A percentile compares a stretch with the other conserved stretches of the same genome.
These are phyloP conservation scores for Halcyon leucocephala DNA, from an alignment of 2,797 vertebrate genomes.

Conservation along the genomic window DNA sequence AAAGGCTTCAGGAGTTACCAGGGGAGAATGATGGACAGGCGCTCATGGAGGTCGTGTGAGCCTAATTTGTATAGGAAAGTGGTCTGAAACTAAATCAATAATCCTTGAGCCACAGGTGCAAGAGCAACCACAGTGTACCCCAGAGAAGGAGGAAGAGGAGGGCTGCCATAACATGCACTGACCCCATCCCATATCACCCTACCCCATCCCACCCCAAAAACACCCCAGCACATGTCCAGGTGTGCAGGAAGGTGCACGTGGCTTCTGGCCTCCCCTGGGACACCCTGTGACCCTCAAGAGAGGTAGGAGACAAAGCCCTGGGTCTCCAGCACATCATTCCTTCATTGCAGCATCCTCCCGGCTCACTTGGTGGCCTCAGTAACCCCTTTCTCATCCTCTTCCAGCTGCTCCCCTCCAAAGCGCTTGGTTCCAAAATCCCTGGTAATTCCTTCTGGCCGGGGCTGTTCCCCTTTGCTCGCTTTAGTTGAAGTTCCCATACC, in stretches of 20 bases:
- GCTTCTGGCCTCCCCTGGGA: background rate
- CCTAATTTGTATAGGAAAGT: background rate
- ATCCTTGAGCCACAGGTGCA: background rate
- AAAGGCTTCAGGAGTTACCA: background rate
- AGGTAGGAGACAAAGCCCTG: background rate
- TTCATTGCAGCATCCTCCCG: background rate
- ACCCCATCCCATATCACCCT: background rate
- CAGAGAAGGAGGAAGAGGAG: background rate
- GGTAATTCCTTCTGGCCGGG: background rate
- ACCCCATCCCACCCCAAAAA: background rate
- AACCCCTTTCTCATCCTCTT: background rate
- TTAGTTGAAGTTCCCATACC: background rate
- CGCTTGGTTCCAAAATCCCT: background rate
- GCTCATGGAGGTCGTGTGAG: background rate
- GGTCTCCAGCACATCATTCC: background rate
- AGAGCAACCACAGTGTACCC: background rate
- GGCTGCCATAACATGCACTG: background rate
- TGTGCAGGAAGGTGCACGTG: background rate
- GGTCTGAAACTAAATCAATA: background rate
- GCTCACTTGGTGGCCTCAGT: accelerated
- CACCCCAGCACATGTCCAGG: background rate
- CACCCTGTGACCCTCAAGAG: background rate
- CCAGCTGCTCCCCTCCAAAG: background rate
- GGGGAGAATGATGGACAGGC: background rate
- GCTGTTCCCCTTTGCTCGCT: background rate